Conservation (phyloP, 2,113 vertebrate species). For the Pomatorhinus ruficollis region DNA sequence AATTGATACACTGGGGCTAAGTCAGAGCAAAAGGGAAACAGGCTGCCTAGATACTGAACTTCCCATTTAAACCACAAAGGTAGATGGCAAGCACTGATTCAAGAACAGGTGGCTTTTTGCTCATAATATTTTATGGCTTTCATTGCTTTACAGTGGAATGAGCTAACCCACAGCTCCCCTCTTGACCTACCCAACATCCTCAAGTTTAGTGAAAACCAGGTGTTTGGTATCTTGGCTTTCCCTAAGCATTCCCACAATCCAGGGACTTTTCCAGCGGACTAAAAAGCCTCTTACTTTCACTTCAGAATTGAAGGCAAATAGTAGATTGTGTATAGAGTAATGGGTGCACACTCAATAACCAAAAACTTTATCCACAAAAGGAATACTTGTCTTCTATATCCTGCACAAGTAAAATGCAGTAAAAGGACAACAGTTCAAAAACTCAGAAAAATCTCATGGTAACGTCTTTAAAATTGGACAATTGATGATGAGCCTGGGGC, state of each 20-base stretch:
- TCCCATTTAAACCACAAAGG: constrained; percentile 49
- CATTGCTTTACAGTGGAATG: constrained; percentile 67
- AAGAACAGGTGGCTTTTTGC: constrained; percentile 70
- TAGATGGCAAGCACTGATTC: constrained; percentile 34
- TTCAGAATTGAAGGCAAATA: not conserved
- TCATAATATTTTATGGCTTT: constrained; percentile 70
- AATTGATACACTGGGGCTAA: not conserved
- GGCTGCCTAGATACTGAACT: constrained; percentile 14
- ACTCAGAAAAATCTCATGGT: not conserved
- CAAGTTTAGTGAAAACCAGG: constrained; percentile 68
- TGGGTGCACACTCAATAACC: not conserved
- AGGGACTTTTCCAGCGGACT: not conserved
- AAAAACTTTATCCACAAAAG: not conserved
- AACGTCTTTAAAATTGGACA: not conserved
- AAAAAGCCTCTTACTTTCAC: not conserved
- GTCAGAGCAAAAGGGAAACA: not conserved
- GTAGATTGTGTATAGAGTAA: not conserved
- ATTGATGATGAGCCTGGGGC: not conserved
- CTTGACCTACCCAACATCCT: constrained; percentile 63
- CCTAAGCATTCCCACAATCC: not conserved
- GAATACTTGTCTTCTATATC: not conserved
- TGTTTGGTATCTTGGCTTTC: constrained; percentile 47
- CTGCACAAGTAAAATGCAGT: not conserved
- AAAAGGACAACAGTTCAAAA: not conserved
- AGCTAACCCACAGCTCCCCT: constrained; percentile 57